Conservation (phyloP, 1,140 invertebrate genomes). For the Psix sp. region DNA sequence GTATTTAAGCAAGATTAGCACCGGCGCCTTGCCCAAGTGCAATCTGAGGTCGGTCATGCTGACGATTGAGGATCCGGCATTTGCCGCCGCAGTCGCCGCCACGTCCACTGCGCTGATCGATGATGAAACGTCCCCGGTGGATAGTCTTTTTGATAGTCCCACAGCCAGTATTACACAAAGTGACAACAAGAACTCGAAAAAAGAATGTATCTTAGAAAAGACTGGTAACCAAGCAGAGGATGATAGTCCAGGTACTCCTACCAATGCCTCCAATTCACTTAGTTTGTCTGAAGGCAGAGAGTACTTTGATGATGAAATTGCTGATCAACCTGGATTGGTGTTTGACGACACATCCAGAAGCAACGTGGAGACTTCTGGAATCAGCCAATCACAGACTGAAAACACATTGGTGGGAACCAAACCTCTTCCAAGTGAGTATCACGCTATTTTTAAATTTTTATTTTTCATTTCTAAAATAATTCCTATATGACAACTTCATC, state of each 20-base stretch:
- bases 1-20: slow-evolving; percentile 66
- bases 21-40: slow-evolving; percentile 66
- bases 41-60: slow-evolving; percentile 74
- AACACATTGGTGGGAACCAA: slow-evolving; percentile 69
- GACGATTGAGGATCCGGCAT: slow-evolving; percentile 85
- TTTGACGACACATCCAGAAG: slow-evolving; percentile 81
- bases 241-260: slow-evolving; percentile 84
- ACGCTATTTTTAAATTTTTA: neutral
- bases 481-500: too few relatives aligned
- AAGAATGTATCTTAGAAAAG: slow-evolving; percentile 73
- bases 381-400: slow-evolving; percentile 67
- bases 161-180: slow-evolving; percentile 77
- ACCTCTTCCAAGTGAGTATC: slow-evolving; percentile 68
- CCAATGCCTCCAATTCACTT: slow-evolving; percentile 85
- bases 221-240: slow-evolving; percentile 71
- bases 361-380: slow-evolving; percentile 64
- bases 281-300: slow-evolving; percentile 84
- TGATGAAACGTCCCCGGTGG: slow-evolving; percentile 88
- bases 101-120: slow-evolving; percentile 83
- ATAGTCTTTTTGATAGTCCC: slow-evolving; percentile 85
- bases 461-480: too few relatives aligned
- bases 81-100: slow-evolving; percentile 84
- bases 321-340: slow-evolving; percentile 90
- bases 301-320: slow-evolving; percentile 92
- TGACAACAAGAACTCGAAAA: slow-evolving; percentile 66